A percentile compares a stretch with the other conserved stretches of the same genome.
Conservation (phyloP, 2,797 vertebrate genomes). For the Eulemur albifrons region DNA sequence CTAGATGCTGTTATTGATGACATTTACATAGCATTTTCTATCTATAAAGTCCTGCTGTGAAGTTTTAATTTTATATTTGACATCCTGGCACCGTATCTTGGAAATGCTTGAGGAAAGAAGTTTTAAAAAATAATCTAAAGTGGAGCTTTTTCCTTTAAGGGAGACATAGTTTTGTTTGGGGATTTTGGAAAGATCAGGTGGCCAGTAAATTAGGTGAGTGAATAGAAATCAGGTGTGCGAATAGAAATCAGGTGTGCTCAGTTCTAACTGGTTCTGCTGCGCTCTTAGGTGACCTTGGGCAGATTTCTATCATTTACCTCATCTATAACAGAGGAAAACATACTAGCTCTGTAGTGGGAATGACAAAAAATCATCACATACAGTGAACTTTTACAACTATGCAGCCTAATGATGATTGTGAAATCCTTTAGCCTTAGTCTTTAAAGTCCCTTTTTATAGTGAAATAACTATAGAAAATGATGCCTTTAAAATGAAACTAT, state of each 20-base stretch:
- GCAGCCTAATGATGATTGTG: neutral
- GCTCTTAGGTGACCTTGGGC: constrained; percentile 74
- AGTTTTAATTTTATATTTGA: constrained; percentile 64
- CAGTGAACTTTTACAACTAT: constrained; percentile 22
- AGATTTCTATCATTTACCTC: constrained; percentile 55
- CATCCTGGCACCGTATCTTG: neutral
- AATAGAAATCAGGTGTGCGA: constrained; percentile 64
- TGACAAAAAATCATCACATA: neutral
- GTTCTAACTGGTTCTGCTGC: constrained; percentile 66
- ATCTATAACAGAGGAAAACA: constrained; percentile 14
- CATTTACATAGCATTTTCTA: constrained; percentile 38
- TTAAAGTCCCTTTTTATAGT: neutral
- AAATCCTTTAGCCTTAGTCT: constrained; percentile 10
- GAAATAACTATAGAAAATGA: neutral
- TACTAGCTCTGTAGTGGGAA: neutral
- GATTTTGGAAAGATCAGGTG: constrained; percentile 60
- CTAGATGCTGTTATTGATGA: constrained; percentile 44
- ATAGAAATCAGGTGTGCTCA: constrained; percentile 66
- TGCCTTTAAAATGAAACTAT: neutral
- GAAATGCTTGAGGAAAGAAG: constrained; percentile 28
- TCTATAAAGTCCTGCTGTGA: constrained; percentile 28
- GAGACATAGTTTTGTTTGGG: constrained; percentile 47
- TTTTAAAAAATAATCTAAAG: neutral
- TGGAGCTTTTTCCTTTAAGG: constrained; percentile 51
- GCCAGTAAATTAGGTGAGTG: constrained; percentile 67